phyloP scores from a whole-genome alignment of 2,113 vertebrate genomes.

The Sinocyclocheilus maitianheensis region DNA sequence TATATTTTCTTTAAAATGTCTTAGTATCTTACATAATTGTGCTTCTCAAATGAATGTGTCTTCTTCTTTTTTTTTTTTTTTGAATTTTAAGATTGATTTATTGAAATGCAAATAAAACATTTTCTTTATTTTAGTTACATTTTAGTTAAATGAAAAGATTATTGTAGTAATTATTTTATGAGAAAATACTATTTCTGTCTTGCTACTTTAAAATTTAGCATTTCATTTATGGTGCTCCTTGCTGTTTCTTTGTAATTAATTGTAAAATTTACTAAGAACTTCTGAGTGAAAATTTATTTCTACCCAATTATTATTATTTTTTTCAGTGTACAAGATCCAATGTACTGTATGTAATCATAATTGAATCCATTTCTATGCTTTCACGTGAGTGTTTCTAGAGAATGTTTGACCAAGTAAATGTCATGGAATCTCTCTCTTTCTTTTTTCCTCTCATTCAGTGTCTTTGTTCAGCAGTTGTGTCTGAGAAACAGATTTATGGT shows the following conservation, averaged over 20 bases:
- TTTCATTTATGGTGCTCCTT: no score
- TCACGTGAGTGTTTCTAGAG: not conserved
- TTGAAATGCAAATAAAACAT: not conserved
- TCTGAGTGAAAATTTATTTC: no score
- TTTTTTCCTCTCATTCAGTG: not conserved
- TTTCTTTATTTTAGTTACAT: not conserved
- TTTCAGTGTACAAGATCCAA: no score
- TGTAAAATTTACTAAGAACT: no score
- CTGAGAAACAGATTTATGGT: constrained; percentile 18
- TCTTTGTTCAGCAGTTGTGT: constrained; percentile 9
- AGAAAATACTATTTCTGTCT: no score
- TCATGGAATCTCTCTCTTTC: constrained; percentile 14
- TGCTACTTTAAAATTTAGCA: no score
- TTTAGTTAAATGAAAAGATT: not conserved
- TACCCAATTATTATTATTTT: no score
- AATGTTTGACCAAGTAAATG: not conserved
- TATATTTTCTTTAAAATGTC: not conserved
- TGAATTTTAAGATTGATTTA: not conserved
- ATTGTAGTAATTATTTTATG: no score
- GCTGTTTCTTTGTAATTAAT: no score
- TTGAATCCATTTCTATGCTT: not conserved
- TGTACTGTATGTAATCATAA: no score
- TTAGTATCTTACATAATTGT: not conserved
- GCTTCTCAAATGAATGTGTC: not conserved
- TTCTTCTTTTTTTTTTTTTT: no score